phyloP scores from a whole-genome alignment of 2,888 invertebrate genomes.

The Ormyrus rosae region DNA sequence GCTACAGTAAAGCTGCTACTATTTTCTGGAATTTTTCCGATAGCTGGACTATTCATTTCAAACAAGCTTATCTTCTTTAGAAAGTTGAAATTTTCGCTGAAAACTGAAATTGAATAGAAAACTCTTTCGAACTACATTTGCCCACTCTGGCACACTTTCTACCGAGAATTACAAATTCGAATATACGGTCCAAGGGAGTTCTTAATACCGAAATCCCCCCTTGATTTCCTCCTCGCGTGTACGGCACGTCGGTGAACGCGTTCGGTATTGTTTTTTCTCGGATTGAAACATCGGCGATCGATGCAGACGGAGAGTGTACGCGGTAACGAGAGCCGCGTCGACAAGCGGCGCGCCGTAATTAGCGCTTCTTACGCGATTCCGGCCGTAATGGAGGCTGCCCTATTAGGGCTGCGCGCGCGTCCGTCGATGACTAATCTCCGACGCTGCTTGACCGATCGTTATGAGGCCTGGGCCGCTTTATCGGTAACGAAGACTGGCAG shows the following conservation, averaged over 20 bases:
- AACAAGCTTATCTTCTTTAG: too few species aligned
- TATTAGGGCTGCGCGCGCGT: slow-evolving; percentile 53
- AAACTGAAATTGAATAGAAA: too few species aligned
- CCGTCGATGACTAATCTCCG: slow-evolving; percentile 70
- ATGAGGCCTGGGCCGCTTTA: slow-evolving; percentile 59
- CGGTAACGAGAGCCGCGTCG: slow-evolving; percentile 24
- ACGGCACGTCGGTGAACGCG: slow-evolving; percentile 4
- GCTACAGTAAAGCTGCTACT: too few species aligned
- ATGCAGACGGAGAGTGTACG: background rate
- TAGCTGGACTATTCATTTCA: too few species aligned
- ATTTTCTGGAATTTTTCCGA: too few species aligned
- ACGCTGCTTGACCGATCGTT: slow-evolving; percentile 69
- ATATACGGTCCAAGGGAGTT: background rate
- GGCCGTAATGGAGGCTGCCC: slow-evolving; percentile 68
- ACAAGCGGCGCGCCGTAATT: slow-evolving; percentile 62
- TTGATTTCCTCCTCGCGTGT: background rate
- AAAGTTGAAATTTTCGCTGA: too few species aligned
- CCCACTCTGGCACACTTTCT: too few species aligned
- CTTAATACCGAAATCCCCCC: too few species aligned
- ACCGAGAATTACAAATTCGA: too few species aligned
- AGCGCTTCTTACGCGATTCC: slow-evolving; percentile 64
- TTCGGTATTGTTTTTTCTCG: slow-evolving; percentile 56
- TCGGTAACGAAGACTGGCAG: slow-evolving; percentile 59
- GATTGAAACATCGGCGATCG: slow-evolving; percentile 56
- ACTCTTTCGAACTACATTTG: too few species aligned